A percentile compares a stretch with the other conserved stretches of the same genome.
Conservation (phyloP, 2,888 invertebrate genomes). For the Erynnis tages region DNA sequence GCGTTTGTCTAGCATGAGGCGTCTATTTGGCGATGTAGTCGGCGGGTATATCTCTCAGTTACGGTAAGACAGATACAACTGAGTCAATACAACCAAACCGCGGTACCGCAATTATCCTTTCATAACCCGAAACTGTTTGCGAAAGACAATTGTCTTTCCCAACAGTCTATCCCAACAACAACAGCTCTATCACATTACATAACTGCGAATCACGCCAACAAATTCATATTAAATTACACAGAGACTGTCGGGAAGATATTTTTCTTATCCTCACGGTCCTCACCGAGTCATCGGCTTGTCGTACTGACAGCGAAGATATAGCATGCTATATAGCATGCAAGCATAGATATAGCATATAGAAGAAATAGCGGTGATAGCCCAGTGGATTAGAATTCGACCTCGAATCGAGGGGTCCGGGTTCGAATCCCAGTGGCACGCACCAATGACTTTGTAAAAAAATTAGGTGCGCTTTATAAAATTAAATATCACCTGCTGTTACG, state of each 20-base stretch:
- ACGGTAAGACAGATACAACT: background rate
- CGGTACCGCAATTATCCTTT: constrained; percentile 4
- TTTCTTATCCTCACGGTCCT: constrained; percentile 17
- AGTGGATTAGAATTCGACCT: no score
- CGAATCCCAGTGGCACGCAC: no score
- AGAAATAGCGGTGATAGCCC: no score
- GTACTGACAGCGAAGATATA: background rate
- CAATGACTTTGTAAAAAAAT: no score
- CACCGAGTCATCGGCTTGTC: background rate
- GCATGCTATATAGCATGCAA: background rate
- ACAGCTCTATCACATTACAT: constrained; percentile 20
- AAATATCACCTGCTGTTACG: no score
- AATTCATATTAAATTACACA: constrained; percentile 29
- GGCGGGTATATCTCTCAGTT: background rate
- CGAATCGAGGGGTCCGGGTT: no score
- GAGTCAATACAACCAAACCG: background rate
- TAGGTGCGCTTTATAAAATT: no score
- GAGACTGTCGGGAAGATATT: constrained; percentile 18
- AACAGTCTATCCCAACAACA: constrained; percentile 15
- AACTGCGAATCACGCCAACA: constrained; percentile 26
- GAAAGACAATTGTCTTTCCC: constrained; percentile 4
- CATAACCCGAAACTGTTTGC: background rate
- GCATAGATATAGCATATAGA: no score
- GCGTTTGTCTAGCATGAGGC: background rate
- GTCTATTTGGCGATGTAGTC: background rate